A percentile compares a stretch with the other conserved stretches of the same genome.
Evolutionary conservation across 2,888 invertebrate species (phyloP).

Genomic region (Cephus rjabovi): DNA sequence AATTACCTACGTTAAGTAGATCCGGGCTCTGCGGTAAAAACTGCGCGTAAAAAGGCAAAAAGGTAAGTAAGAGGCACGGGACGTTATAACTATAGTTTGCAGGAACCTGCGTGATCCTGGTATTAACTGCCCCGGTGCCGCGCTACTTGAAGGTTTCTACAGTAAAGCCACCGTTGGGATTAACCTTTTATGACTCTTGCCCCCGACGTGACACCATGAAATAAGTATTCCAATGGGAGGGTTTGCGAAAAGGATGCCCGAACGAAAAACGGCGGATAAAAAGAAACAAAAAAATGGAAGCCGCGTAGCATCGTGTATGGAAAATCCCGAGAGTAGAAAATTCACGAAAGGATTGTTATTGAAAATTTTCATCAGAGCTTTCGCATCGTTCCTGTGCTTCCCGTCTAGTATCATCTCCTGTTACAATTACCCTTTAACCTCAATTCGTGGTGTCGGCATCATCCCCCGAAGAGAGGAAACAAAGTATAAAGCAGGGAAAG

Average conservation of each 20-base stretch:
- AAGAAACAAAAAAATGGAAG: background rate
- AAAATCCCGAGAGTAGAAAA: background rate
- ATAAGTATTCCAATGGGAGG: background rate
- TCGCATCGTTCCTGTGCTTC: background rate
- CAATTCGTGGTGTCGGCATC: background rate
- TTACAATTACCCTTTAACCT: background rate
- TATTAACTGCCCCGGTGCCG: background rate
- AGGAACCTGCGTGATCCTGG: background rate
- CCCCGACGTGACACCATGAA: background rate
- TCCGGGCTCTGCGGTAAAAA: background rate
- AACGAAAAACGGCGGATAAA: background rate
- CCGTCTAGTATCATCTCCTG: background rate
- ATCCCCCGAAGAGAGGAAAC: no score
- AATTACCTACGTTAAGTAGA: background rate
- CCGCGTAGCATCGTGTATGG: background rate
- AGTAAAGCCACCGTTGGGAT: background rate
- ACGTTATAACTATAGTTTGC: background rate
- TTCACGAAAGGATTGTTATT: background rate
- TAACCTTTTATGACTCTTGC: background rate
- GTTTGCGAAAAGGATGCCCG: background rate
- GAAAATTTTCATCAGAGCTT: background rate
- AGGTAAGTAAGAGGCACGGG: background rate
- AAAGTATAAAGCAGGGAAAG: background rate
- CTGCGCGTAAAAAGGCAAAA: background rate
- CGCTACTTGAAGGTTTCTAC: background rate